Evolutionary conservation across 2,888 invertebrate species (phyloP), one percentile per base, ranked within the genome.

Genomic region (Rhagium mordax): DNA sequence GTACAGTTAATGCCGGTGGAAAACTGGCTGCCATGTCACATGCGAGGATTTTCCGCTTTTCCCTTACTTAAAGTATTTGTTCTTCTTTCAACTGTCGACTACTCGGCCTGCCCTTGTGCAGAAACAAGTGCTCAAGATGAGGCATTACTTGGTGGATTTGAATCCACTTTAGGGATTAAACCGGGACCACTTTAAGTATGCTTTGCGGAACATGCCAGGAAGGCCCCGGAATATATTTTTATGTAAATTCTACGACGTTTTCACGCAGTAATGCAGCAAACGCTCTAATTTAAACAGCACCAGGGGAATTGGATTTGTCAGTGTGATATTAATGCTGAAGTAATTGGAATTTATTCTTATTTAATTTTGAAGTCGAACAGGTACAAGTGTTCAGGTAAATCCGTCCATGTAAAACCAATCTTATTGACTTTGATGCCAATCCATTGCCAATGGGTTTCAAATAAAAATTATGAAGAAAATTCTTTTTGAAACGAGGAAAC

Each of bases 151-250:
- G 69, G 71, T 57, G 85, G 85, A 86, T 86, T 86, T 85, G 84
- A 86, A 86, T 86, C 85, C 86, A 86, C 86, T 86, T 86, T 85
- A 86, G 81, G 84, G 86, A 86, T 86, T 86, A 86, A 83, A 82
- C 80, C 75, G 79, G 81, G 79, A 81, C 81, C 79, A 41, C 61
- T 66, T 70, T 73, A 74, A 77, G 73, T 72, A 71, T 70, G 72
- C 75, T 70, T 64, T 59, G 65, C 8, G 57, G 67, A 41, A 57
- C 67, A 57, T 33, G 55, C 57, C 47, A 16, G 29, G 16, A 16
- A 57, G 67, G 55, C 6, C 67, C 41, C n/a, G 24, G 57, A 51
- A 67, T 67, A 57, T 67, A 33, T 57, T 57, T 67, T 57, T 67
- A 57, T 67, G 67, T 27, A 67, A 67, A 67, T 67, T 21, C 10